Evolutionary conservation across 2,113 vertebrate species (phyloP).

Genomic region (Pterophyllum scalare): DNA sequence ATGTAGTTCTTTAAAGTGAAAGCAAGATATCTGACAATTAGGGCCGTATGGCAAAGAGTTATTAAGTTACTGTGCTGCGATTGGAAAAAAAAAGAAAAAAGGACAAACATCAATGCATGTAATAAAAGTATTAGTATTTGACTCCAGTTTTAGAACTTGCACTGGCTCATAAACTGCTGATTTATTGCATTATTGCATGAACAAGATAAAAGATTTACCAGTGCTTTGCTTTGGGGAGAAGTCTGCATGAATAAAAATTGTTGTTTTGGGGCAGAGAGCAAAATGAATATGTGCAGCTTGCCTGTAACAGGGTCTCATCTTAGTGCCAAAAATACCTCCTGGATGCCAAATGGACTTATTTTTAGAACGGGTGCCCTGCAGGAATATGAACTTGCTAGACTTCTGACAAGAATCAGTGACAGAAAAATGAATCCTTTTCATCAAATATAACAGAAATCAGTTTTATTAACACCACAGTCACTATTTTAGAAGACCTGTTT

Average conservation of each 20-base stretch:
- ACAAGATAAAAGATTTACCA: slow-evolving; percentile 23
- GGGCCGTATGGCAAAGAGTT: neutral
- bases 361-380: slow-evolving; percentile 12
- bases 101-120: neutral
- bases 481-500: neutral
- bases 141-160: neutral
- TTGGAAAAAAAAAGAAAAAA: neutral
- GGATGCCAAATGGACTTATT: slow-evolving; percentile 32
- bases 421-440: neutral
- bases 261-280: slow-evolving; percentile 18
- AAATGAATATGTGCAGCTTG: slow-evolving; percentile 15
- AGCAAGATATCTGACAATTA: neutral
- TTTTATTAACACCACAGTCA: neutral
- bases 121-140: neutral
- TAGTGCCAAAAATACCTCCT: slow-evolving; percentile 49
- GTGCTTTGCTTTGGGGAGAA: neutral
- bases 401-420: neutral
- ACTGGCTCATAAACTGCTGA: neutral
- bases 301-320: slow-evolving; percentile 18
- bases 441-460: neutral
- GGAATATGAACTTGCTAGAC: slow-evolving; percentile 5
- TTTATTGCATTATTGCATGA: slow-evolving; percentile 11
- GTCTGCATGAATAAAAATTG: neutral
- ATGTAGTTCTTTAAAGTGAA: neutral
- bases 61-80: neutral